Evolutionary conservation across 1,140 invertebrate genomes (phyloP).

Genomic region (Mylabris phalerata): DNA sequence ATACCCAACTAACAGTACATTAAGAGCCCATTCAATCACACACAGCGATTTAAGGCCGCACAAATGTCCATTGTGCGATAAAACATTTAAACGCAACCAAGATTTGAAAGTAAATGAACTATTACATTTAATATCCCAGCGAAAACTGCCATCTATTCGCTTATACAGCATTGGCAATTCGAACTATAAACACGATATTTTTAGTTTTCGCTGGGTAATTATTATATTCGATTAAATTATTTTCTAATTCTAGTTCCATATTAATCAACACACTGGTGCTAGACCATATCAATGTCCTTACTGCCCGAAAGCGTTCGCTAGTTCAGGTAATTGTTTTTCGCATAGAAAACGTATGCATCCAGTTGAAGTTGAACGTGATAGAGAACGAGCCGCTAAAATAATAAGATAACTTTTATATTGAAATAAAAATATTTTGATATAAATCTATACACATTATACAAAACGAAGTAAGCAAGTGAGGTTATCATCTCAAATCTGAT

Average conservation of each 20-base stretch:
- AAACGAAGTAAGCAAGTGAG: conserved; percentile 9
- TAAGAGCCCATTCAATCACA: conserved; percentile 63
- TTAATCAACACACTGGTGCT: conserved; percentile 73
- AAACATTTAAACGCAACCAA: conserved; percentile 68
- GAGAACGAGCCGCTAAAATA: conserved; percentile 34
- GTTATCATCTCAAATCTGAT: conserved; percentile 3
- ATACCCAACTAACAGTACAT: conserved; percentile 62
- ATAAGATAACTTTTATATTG: conserved; percentile 28
- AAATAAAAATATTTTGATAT: no score
- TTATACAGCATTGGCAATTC: no score
- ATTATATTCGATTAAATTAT: no score
- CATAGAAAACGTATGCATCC: conserved; percentile 69
- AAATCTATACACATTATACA: no score
- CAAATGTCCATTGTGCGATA: conserved; percentile 63
- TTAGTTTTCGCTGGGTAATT: not conserved
- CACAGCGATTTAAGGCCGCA: conserved; percentile 64
- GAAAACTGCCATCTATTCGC: not conserved
- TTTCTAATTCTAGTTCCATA: conserved; percentile 53
- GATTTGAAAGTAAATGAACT: conserved; percentile 54
- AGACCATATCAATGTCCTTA: conserved; percentile 75
- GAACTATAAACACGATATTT: not conserved
- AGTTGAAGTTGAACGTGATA: conserved; percentile 37
- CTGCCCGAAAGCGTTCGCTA: conserved; percentile 72
- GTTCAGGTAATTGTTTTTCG: conserved; percentile 70
- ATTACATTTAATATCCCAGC: not conserved